Evolutionary conservation across 64 coral and sea anemone species (phyloP).

Genomic region (Stylophora pistillata): DNA sequence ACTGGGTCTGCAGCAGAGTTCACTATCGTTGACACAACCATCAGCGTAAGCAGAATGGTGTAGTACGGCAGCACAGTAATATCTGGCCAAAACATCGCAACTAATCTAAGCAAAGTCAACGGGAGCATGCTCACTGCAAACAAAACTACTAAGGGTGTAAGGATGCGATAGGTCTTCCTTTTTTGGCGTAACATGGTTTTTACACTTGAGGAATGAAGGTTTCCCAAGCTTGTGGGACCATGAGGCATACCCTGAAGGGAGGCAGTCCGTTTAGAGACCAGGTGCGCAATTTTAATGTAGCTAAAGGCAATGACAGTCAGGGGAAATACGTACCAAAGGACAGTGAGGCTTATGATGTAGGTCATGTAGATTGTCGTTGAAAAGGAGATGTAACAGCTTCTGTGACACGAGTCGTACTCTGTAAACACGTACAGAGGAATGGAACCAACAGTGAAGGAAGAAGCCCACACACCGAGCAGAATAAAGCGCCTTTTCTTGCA

Average conservation of each 20-base stretch:
- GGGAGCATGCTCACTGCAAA: slow-evolving; percentile 66
- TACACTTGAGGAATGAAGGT: neutral
- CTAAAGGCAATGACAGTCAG: slow-evolving; percentile 41
- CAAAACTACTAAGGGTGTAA: slow-evolving; percentile 43
- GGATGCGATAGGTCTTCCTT: slow-evolving; percentile 52
- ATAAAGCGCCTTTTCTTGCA: slow-evolving; percentile 8
- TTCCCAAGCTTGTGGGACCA: neutral
- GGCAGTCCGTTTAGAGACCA: slow-evolving; percentile 18
- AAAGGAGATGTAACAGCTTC: neutral
- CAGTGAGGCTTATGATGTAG: slow-evolving; percentile 7
- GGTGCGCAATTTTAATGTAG: slow-evolving; percentile 33
- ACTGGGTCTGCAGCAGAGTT: slow-evolving; percentile 60
- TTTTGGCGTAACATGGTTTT: slow-evolving; percentile 65
- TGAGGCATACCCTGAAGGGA: slow-evolving; percentile 10
- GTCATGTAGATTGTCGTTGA: neutral
- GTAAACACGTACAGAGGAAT: slow-evolving; percentile 24
- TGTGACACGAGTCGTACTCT: neutral
- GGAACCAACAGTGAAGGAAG: slow-evolving; percentile 26
- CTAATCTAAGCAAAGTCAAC: slow-evolving; percentile 1
- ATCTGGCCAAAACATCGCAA: neutral
- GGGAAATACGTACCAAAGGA: slow-evolving; percentile 43
- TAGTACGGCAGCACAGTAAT: slow-evolving; percentile 12
- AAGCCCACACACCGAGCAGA: slow-evolving; percentile 26
- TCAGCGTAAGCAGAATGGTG: slow-evolving; percentile 18
- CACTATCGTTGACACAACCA: slow-evolving; percentile 7